These are phyloP conservation scores for Tauraco erythrolophus DNA, from an alignment of 2,113 vertebrate species.

Conservation along the genomic window DNA sequence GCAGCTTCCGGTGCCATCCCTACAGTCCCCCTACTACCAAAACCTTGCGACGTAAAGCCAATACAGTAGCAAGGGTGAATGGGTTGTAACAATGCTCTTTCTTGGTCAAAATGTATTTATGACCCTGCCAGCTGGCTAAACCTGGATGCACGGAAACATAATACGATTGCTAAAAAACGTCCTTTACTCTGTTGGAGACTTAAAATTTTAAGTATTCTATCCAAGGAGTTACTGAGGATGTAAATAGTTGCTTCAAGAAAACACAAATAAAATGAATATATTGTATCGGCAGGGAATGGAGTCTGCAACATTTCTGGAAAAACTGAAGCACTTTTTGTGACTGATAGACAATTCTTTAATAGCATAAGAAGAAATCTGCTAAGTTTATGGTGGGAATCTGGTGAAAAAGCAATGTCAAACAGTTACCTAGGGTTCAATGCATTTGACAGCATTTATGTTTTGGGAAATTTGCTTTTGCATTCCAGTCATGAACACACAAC, in stretches of 20 bases:
- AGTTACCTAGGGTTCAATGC: neutral
- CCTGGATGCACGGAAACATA: neutral
- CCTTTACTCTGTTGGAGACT: neutral
- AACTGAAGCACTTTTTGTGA: neutral
- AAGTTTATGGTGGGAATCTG: neutral
- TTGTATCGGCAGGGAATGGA: neutral
- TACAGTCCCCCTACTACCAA: fast-evolving
- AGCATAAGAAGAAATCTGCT: neutral
- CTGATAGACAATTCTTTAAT: neutral
- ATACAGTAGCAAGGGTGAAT: neutral
- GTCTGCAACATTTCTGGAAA: neutral
- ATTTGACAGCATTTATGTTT: neutral
- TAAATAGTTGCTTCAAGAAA: neutral
- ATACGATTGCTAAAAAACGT: neutral
- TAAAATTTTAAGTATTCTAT: neutral
- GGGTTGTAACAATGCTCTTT: neutral
- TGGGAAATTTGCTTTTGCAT: neutral
- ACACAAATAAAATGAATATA: neutral
- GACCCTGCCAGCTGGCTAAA: neutral
- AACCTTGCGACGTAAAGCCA: neutral
- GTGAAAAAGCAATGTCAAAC: neutral
- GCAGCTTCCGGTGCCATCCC: neutral
- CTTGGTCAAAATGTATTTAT: neutral
- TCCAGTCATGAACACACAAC: neutral
- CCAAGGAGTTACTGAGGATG: neutral